These are phyloP conservation scores for Patiria pectinifera DNA, from an alignment of 53 echinoderm and acorn worm genomes.

Conservation along the genomic window DNA sequence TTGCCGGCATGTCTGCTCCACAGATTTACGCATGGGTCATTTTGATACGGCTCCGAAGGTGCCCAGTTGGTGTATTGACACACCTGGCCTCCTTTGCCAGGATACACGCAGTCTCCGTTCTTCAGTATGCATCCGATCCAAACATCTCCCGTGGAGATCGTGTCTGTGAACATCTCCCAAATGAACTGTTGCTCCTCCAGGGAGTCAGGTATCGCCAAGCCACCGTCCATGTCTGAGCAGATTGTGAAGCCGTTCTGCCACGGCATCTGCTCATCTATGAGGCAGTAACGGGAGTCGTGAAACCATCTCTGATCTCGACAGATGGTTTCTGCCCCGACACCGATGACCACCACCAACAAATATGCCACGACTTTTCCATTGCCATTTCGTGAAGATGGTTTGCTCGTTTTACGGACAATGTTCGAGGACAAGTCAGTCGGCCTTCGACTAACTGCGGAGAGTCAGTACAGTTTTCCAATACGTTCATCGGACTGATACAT, in stretches of 20 bases:
- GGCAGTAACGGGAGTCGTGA: background rate
- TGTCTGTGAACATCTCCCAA: slow-evolving; percentile 14
- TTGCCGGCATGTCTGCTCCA: background rate
- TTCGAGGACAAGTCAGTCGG: too few relatives aligned
- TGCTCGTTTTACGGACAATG: too few relatives aligned
- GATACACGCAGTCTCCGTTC: background rate
- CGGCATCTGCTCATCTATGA: background rate
- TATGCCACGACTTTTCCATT: background rate
- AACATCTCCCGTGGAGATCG: background rate
- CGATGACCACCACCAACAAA: background rate
- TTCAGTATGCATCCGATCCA: background rate
- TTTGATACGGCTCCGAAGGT: background rate
- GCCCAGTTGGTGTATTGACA: background rate
- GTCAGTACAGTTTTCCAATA: too few relatives aligned
- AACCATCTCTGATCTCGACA: background rate
- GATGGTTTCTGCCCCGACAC: background rate
- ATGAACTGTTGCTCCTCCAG: background rate
- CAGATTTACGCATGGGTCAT: background rate
- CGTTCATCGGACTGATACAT: too few relatives aligned
- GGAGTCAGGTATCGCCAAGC: slow-evolving; percentile 13
- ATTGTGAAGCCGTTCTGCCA: background rate
- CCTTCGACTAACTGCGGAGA: too few relatives aligned
- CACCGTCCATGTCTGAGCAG: slow-evolving; percentile 38
- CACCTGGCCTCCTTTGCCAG: background rate
- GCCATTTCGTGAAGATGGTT: background rate